Conservation (phyloP, 1,140 invertebrate genomes). For the Pogonus chalceus region DNA sequence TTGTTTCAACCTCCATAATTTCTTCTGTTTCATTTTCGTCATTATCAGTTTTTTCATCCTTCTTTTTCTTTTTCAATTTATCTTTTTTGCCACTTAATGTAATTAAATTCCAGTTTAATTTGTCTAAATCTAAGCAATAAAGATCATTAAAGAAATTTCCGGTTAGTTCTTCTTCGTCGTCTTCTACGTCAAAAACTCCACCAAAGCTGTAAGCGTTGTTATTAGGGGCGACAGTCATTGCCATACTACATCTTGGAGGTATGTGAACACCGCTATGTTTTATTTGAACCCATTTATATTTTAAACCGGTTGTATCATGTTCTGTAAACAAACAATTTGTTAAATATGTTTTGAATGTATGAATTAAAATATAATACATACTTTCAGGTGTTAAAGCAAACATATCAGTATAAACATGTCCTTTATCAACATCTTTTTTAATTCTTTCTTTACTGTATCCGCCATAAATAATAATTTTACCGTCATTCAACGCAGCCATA, state of each 20-base stretch:
- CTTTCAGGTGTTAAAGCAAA: slow-evolving; percentile 61
- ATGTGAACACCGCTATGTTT: slow-evolving; percentile 58
- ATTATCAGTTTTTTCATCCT: slow-evolving; percentile 27
- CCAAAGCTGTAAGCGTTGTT: slow-evolving; percentile 57
- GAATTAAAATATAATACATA: slow-evolving; percentile 35
- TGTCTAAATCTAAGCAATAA: slow-evolving; percentile 64
- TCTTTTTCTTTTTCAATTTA: slow-evolving; percentile 30
- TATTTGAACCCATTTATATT: slow-evolving; percentile 66
- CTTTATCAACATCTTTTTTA: slow-evolving; percentile 73
- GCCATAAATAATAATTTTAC: slow-evolving; percentile 68
- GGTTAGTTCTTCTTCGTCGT: slow-evolving; percentile 67
- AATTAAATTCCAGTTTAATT: slow-evolving; percentile 59
- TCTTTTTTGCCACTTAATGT: slow-evolving; percentile 42
- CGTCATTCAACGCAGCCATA: slow-evolving; percentile 49
- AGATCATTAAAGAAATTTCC: slow-evolving; percentile 80
- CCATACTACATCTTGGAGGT: slow-evolving; percentile 57
- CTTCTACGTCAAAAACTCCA: slow-evolving; percentile 73
- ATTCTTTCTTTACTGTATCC: slow-evolving; percentile 75
- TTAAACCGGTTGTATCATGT: slow-evolving; percentile 47
- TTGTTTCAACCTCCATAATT: slow-evolving; percentile 28
- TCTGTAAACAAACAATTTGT: slow-evolving; percentile 36
- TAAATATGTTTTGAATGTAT: too few relatives aligned
- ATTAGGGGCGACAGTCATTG: slow-evolving; percentile 34
- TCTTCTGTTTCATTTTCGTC: slow-evolving; percentile 31
- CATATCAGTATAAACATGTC: slow-evolving; percentile 72